Percentiles rank a stretch among this genome's conserved stretches.
Evolutionary conservation across 2,113 vertebrate genomes (phyloP).

Genomic region (Dunckerocampus dactyliophorus): DNA sequence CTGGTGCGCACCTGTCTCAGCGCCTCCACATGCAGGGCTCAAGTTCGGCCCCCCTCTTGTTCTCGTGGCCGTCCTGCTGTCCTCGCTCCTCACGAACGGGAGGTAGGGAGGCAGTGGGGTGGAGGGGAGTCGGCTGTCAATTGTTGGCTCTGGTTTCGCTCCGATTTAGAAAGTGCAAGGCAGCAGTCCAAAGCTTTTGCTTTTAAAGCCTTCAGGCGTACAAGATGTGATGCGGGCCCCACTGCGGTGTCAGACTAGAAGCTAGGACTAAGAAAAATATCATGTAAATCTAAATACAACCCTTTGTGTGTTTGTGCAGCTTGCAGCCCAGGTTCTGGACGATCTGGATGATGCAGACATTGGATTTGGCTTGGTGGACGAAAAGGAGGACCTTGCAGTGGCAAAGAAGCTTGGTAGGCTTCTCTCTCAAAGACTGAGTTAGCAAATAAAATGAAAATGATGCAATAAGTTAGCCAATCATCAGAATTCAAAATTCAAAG

Average conservation of each 20-base stretch:
- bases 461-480: too few relatives aligned
- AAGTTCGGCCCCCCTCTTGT: conserved; percentile 46
- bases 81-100: conserved; percentile 23
- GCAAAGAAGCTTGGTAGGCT: conserved; percentile 85
- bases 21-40: conserved; percentile 33
- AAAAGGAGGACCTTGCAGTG: conserved; percentile 78
- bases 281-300: too few relatives aligned
- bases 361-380: conserved; percentile 85
- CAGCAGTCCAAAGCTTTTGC: conserved; percentile 49
- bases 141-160: conserved; percentile 66
- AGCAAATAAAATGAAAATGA: too few relatives aligned
- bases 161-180: conserved; percentile 68
- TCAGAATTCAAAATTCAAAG: neutral
- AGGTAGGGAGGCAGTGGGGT: neutral
- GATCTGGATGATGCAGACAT: conserved; percentile 85
- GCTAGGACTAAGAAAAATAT: neutral
- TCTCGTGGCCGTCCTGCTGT: conserved; percentile 34
- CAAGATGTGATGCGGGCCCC: conserved; percentile 27
- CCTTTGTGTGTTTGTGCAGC: conserved; percentile 55
- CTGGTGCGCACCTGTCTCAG: conserved; percentile 55
- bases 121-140: conserved; percentile 43
- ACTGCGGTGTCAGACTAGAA: conserved; percentile 21
- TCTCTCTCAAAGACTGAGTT: neutral
- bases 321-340: conserved; percentile 88
- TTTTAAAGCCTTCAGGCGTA: conserved; percentile 50